Conservation (phyloP, 1,140 invertebrate genomes). For the Platorchestia sp. region DNA sequence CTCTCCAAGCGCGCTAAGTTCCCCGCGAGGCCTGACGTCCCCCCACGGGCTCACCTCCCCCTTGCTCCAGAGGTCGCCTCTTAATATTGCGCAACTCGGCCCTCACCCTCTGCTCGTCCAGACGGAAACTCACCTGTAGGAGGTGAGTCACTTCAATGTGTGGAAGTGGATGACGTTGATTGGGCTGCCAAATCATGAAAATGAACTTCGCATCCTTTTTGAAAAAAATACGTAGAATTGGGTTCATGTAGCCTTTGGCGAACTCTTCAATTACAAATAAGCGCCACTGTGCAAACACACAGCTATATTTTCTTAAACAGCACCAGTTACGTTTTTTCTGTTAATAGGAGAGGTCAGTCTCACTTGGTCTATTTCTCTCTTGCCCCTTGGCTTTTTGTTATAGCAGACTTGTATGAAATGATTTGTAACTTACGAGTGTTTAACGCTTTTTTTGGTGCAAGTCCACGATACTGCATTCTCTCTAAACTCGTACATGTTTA, state of each 20-base stretch:
- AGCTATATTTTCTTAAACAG: no score
- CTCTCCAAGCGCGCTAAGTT: not conserved
- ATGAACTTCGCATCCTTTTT: not conserved
- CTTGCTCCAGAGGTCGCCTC: not conserved
- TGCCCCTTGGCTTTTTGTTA: not conserved
- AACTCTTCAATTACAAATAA: not conserved
- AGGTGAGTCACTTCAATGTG: not conserved
- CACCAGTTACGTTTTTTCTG: not conserved
- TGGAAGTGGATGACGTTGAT: not conserved
- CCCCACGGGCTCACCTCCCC: slow-evolving; percentile 27
- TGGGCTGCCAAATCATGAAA: not conserved
- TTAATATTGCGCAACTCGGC: not conserved
- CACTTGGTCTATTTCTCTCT: not conserved
- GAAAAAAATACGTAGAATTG: not conserved
- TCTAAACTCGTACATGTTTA: not conserved
- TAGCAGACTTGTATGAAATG: no score
- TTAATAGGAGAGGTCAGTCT: not conserved
- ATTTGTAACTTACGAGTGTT: not conserved
- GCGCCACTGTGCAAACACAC: not conserved
- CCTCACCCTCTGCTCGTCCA: not conserved
- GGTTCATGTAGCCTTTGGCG: no score
- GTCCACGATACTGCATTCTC: not conserved
- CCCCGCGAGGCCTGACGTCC: not conserved
- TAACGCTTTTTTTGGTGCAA: not conserved
- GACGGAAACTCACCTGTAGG: slow-evolving; percentile 27